Percentiles rank a stretch among this genome's conserved stretches.
These are phyloP conservation scores for Lepidostoma basale DNA, from an alignment of 1,140 invertebrate genomes.

Conservation along the genomic window DNA sequence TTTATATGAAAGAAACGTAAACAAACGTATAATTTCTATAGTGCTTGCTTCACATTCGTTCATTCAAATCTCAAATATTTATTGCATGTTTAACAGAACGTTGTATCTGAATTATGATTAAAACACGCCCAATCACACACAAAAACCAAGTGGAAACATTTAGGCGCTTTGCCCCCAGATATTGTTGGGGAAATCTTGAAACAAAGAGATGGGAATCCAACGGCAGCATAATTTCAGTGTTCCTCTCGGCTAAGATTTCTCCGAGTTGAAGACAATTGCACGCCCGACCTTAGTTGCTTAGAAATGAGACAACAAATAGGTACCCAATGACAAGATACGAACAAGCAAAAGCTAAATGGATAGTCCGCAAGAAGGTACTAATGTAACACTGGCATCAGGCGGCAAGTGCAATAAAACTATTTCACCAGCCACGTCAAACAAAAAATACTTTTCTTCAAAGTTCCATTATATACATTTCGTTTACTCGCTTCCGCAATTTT, in stretches of 20 bases:
- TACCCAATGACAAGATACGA: constrained; percentile 26
- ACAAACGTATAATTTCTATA: too few relatives aligned
- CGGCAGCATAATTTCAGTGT: constrained; percentile 20
- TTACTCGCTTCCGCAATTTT: not conserved
- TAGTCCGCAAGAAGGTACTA: not conserved
- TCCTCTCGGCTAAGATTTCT: not conserved
- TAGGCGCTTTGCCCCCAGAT: not conserved
- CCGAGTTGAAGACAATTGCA: constrained; percentile 32
- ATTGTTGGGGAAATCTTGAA: not conserved
- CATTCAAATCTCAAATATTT: not conserved
- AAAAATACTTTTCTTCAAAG: not conserved
- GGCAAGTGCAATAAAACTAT: not conserved
- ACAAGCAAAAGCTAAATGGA: constrained; percentile 11
- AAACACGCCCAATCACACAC: not conserved
- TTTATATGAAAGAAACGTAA: too few relatives aligned
- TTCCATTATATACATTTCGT: constrained; percentile 5
- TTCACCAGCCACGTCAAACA: not conserved
- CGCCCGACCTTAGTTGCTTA: constrained; percentile 12
- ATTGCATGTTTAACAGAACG: not conserved
- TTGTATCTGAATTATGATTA: constrained; percentile 3
- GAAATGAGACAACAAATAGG: constrained; percentile 20
- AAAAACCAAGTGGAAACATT: constrained; percentile 2
- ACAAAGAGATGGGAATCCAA: constrained; percentile 17
- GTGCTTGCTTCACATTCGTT: too few relatives aligned
- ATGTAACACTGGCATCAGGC: not conserved